Evolutionary conservation across 2,888 invertebrate genomes (phyloP).

Genomic region (Apotomis betuletana): DNA sequence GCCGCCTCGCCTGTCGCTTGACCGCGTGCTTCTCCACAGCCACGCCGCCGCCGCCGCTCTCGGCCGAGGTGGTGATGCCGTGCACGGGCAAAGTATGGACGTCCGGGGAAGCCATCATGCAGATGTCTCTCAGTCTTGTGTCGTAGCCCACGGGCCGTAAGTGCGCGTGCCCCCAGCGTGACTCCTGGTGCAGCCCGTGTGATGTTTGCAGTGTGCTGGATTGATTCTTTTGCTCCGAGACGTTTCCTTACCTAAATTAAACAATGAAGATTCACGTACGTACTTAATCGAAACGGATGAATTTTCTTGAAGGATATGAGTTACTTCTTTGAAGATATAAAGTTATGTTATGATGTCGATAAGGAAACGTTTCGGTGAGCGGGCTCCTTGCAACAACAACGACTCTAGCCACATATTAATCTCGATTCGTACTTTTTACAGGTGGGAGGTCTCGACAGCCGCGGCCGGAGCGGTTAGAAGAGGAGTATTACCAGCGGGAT

Average conservation of each 20-base stretch:
- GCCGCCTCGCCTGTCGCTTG: slow-evolving; percentile 25
- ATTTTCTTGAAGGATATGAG: too few species aligned
- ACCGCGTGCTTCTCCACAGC: slow-evolving; percentile 57
- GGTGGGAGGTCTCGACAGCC: slow-evolving; percentile 77
- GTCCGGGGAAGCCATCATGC: slow-evolving; percentile 62
- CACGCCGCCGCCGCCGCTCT: slow-evolving; percentile 57
- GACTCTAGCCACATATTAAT: background rate
- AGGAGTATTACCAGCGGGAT: slow-evolving; percentile 78
- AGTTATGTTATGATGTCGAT: background rate
- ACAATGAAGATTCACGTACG: background rate
- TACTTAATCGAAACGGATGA: too few species aligned
- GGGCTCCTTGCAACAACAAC: slow-evolving; percentile 7
- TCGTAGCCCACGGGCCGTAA: slow-evolving; percentile 66
- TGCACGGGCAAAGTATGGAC: slow-evolving; percentile 75
- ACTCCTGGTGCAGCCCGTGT: slow-evolving; percentile 38
- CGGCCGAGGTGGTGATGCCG: slow-evolving; percentile 70
- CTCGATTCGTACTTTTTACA: slow-evolving; percentile 45
- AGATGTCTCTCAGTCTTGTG: slow-evolving; percentile 61
- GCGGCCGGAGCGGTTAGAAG: slow-evolving; percentile 82
- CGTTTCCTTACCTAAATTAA: slow-evolving; percentile 11
- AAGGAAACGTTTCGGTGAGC: slow-evolving; percentile 31
- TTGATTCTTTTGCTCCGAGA: slow-evolving; percentile 39
- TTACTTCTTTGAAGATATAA: too few species aligned
- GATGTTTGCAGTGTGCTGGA: slow-evolving; percentile 47
- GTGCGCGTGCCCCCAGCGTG: slow-evolving; percentile 60